These are phyloP conservation scores for Dromas ardeola DNA, from an alignment of 2,113 vertebrate genomes.

Conservation along the genomic window DNA sequence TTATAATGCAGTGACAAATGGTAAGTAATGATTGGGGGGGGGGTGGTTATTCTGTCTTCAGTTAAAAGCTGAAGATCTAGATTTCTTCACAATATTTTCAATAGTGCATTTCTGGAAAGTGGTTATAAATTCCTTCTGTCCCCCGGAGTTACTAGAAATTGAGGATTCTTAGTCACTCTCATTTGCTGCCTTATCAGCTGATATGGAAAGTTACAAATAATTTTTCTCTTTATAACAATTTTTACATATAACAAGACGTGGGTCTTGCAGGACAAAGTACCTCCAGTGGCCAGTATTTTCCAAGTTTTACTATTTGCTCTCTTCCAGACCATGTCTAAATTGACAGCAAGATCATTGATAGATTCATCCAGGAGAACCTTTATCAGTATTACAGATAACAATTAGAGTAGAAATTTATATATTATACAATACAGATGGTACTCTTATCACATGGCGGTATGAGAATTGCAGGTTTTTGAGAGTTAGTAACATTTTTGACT, in stretches of 20 bases:
- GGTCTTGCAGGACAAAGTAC: neutral
- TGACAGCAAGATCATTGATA: neutral
- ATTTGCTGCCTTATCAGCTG: neutral
- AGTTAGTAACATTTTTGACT: neutral
- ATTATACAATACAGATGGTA: neutral
- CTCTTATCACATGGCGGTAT: neutral
- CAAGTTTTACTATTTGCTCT: neutral
- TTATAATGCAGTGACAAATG: neutral
- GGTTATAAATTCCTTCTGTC: neutral
- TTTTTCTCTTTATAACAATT: neutral
- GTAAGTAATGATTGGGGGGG: neutral
- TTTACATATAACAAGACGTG: rapidly evolving
- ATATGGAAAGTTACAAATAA: neutral
- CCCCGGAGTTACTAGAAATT: neutral
- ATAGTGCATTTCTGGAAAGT: neutral
- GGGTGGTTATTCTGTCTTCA: neutral
- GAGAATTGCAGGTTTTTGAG: neutral
- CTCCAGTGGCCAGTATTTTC: neutral
- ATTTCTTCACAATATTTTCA: neutral
- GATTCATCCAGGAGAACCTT: neutral
- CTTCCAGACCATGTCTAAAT: neutral
- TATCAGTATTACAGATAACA: neutral
- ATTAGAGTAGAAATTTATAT: neutral
- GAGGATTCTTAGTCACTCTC: neutral
- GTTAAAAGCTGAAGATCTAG: neutral